These are phyloP conservation scores for Cantharis flavilabris DNA, from an alignment of 2,888 invertebrate genomes.

Conservation along the genomic window DNA sequence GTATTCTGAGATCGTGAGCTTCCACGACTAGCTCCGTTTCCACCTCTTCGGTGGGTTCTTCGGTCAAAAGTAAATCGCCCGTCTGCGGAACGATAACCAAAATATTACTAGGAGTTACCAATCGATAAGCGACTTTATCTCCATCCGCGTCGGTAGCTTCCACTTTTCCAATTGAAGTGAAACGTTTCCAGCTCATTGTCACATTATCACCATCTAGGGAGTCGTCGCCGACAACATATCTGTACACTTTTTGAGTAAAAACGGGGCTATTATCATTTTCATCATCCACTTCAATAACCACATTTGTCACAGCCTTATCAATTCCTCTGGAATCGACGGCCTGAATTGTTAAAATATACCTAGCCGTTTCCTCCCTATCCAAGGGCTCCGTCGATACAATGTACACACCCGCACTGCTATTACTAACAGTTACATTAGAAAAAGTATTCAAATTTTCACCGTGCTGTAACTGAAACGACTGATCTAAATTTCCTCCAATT, in stretches of 20 bases:
- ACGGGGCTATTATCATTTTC: slow-evolving; percentile 92
- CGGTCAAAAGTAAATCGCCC: slow-evolving; percentile 83
- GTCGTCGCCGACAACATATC: slow-evolving; percentile 74
- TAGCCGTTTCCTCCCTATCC: slow-evolving; percentile 75
- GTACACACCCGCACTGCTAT: slow-evolving; percentile 67
- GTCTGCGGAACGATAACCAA: slow-evolving; percentile 92
- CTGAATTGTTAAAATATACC: slow-evolving; percentile 76
- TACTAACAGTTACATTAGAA: slow-evolving; percentile 58
- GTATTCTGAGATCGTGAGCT: slow-evolving; percentile 81
- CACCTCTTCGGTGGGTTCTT: slow-evolving; percentile 70
- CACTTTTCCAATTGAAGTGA: slow-evolving; percentile 82
- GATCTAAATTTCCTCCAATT: slow-evolving; percentile 74
- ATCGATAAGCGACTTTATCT: slow-evolving; percentile 87
- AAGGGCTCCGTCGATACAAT: slow-evolving; percentile 76
- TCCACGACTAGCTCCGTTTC: slow-evolving; percentile 72
- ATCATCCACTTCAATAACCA: slow-evolving; percentile 77
- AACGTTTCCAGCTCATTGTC: slow-evolving; percentile 72
- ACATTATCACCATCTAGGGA: slow-evolving; percentile 64
- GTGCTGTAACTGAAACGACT: slow-evolving; percentile 74
- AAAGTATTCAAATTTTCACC: slow-evolving; percentile 57
- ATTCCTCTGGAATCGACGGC: slow-evolving; percentile 80
- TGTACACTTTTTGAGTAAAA: slow-evolving; percentile 78
- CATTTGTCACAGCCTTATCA: slow-evolving; percentile 79
- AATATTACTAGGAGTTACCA: slow-evolving; percentile 78
- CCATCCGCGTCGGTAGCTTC: slow-evolving; percentile 88